Base-by-base conservation (phyloP, 1,140 invertebrate species). In the Apis laboriosa region DNA sequence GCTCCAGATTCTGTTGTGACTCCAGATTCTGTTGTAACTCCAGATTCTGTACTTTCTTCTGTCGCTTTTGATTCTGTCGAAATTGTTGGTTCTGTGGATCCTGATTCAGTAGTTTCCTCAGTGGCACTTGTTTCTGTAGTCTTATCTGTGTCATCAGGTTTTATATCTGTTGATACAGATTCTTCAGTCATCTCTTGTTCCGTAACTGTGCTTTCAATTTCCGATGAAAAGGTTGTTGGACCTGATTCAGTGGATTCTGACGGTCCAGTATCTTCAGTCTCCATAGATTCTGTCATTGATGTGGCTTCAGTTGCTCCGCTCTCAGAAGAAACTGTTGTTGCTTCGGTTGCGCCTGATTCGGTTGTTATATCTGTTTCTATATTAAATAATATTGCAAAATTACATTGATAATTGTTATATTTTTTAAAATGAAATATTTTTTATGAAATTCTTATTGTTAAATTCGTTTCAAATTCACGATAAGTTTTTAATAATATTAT, bases 171-270 rank as follows among this genome's bases (percentile, higher is more conserved):
- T 24, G 24, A 28, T 2, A 28, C 80, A 15, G 83, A 74, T 24
- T 72, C 77, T 28, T 55, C 49, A 7, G 56, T 49, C 21, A n/a
- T 21, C 17, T 74, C 72, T 34, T 83, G 70, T 56, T 86, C 89
- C 0, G 90, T 90, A 34, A 73, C 60, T 51, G 90, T 89, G n/a
- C 82, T 79, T 68, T 91, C 90, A 2, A 89, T 90, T 64, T 88
- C 77, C 7, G 73, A 83, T 8, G 84, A 79, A 12, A 80, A 83
- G 0, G 84, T 85, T 15, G 70, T 87, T 15, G 83, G n/a, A 21
- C 76, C 64, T 8, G 84, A 77, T 60, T 88, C 80, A 19, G 84
- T 90, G 51, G 77, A 63, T 24, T 87, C 89, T 9, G 88, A 89
- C 9, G 85, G 67, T 3, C 83, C 84, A 11, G 90, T 84, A 1